A percentile compares a stretch with the other conserved stretches of the same genome.
These are phyloP conservation scores for Trematomus loennbergii DNA, from an alignment of 2,113 vertebrate species.

Conservation along the genomic window DNA sequence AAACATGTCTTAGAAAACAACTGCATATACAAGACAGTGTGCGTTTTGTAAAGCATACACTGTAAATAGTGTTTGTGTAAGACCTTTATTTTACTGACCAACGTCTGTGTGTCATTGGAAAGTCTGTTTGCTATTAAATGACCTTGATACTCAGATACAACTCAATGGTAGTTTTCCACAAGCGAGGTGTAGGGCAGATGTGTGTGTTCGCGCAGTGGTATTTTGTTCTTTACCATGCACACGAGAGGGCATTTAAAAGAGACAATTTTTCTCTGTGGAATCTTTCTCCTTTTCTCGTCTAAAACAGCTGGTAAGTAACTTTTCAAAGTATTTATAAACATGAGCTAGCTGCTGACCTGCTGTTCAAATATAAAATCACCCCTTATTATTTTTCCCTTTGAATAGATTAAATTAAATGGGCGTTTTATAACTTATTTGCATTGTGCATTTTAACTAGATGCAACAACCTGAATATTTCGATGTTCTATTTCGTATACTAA, in stretches of 20 bases:
- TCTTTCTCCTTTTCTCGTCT: conserved; percentile 34
- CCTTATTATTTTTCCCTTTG: background rate
- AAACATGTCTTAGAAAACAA: background rate
- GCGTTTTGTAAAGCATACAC: background rate
- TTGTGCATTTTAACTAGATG: background rate
- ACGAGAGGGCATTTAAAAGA: background rate
- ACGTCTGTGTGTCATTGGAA: background rate
- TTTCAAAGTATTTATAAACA: rapidly evolving
- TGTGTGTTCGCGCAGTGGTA: background rate
- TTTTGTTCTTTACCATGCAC: background rate
- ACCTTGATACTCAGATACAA: conserved; percentile 37
- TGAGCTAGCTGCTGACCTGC: background rate
- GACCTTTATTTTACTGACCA: too few species aligned
- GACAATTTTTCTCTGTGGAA: conserved; percentile 12
- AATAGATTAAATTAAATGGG: background rate
- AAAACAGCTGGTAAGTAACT: conserved; percentile 44
- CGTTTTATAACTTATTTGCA: background rate
- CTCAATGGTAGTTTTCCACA: background rate
- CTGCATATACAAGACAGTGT: background rate
- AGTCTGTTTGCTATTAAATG: background rate
- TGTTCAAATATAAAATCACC: background rate
- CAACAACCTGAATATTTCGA: background rate
- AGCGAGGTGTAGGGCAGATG: background rate
- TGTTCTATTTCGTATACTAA: background rate
- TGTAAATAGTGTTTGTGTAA: background rate